A percentile compares a stretch with the other conserved stretches of the same genome.
These are phyloP conservation scores for Eucriotettix oculatus DNA, from an alignment of 2,888 invertebrate genomes.

Conservation along the genomic window DNA sequence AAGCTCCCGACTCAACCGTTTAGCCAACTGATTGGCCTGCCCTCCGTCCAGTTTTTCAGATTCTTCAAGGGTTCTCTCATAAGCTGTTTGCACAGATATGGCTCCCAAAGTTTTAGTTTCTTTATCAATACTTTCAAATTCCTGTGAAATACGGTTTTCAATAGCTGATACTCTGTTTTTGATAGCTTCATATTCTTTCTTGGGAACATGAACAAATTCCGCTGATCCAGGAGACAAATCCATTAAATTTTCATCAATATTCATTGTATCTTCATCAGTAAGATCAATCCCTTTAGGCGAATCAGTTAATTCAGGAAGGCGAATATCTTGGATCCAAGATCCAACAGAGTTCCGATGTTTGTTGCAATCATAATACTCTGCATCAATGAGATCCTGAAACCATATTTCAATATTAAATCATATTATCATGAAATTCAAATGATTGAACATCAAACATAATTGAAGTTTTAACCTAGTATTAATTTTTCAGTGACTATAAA, in stretches of 20 bases:
- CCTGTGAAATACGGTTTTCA: slow-evolving; percentile 50
- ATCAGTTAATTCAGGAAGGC: too few species aligned
- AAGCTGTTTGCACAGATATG: slow-evolving; percentile 50
- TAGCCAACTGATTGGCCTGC: slow-evolving; percentile 52
- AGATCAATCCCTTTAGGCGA: too few species aligned
- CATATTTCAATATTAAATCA: too few species aligned
- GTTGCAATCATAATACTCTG: too few species aligned
- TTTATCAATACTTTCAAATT: slow-evolving; percentile 30
- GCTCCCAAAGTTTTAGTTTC: slow-evolving; percentile 17
- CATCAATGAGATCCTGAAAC: too few species aligned
- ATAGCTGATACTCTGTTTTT: slow-evolving; percentile 57
- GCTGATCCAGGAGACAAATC: slow-evolving; percentile 14
- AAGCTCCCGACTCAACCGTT: slow-evolving; percentile 50
- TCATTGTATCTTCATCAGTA: background rate
- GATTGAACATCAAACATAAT: too few species aligned
- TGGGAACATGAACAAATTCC: slow-evolving; percentile 54
- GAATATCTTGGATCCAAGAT: too few species aligned
- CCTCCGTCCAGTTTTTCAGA: slow-evolving; percentile 35
- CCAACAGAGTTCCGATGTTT: too few species aligned
- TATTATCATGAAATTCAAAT: too few species aligned
- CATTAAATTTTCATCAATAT: background rate
- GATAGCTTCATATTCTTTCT: slow-evolving; percentile 61
- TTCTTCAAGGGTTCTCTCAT: slow-evolving; percentile 55
- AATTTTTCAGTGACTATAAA: too few species aligned
- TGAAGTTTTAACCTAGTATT: too few species aligned